These are phyloP conservation scores for Gasterosteus aculeatus DNA, from an alignment of 2,113 vertebrate species.

Conservation along the genomic window DNA sequence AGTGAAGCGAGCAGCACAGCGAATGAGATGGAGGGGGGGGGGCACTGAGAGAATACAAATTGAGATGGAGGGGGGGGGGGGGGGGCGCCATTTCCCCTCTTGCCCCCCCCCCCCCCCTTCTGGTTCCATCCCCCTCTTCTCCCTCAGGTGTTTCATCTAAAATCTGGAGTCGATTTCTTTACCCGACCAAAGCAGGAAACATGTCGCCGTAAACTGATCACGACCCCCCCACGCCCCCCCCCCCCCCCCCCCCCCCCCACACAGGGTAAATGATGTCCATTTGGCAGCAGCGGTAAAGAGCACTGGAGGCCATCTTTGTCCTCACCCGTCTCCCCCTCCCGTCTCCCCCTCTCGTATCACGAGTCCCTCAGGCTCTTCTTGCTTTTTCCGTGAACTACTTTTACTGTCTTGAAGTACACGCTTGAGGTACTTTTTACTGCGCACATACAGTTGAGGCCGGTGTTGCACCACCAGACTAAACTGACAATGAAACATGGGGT, in stretches of 20 bases:
- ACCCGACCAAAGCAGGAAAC: too few species aligned
- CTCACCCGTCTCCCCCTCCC: not conserved
- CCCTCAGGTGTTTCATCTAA: too few species aligned
- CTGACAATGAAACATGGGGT: too few species aligned
- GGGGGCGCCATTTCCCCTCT: too few species aligned
- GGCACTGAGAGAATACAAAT: constrained; percentile 20
- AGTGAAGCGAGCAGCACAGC: constrained; percentile 54
- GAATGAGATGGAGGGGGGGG: constrained; percentile 34
- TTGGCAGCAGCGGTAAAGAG: constrained; percentile 24
- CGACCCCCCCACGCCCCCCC: too few species aligned
- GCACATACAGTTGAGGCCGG: not conserved
- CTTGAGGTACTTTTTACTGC: not conserved
- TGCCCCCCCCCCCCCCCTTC: too few species aligned
- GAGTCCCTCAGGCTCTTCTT: not conserved
- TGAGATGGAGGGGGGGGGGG: not conserved
- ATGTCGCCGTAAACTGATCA: too few species aligned
- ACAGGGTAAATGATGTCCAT: constrained; percentile 8
- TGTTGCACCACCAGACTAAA: too few species aligned
- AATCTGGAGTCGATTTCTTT: too few species aligned
- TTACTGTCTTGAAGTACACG: not conserved
- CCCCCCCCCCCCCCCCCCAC: not conserved
- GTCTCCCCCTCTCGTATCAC: not conserved
- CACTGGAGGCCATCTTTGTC: constrained; percentile 42
- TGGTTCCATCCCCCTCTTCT: too few species aligned
- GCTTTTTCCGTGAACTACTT: not conserved